Evolutionary conservation across 2,113 vertebrate species (phyloP).

Genomic region (Azemiops feae): DNA sequence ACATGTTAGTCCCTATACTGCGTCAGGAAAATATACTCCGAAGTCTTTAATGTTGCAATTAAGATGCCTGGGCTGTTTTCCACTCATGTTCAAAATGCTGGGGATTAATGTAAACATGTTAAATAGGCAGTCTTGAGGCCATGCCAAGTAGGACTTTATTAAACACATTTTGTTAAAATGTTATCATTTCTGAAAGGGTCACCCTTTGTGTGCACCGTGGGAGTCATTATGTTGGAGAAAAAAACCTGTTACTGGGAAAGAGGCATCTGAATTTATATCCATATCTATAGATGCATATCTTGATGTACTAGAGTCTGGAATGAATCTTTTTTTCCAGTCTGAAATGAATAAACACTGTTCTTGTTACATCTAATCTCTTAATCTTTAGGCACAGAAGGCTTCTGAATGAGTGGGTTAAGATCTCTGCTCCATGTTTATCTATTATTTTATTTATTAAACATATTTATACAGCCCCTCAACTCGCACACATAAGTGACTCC

Average conservation of each 20-base stretch:
- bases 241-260: background rate
- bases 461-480: background rate
- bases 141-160: constrained; percentile 13
- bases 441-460: background rate
- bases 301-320: background rate
- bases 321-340: background rate
- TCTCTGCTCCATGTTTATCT: background rate
- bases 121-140: constrained; percentile 1
- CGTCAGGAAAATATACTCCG: constrained; percentile 10
- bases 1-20: constrained; percentile 5
- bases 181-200: constrained; percentile 14
- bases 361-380: background rate
- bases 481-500: background rate
- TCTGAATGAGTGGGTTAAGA: background rate
- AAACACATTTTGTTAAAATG: constrained; percentile 6
- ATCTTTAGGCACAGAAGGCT: background rate
- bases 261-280: background rate
- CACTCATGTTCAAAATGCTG: constrained; percentile 2
- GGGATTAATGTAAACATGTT: constrained; percentile 25
- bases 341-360: background rate
- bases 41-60: constrained; percentile 15
- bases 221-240: background rate
- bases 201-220: background rate
- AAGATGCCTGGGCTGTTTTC: background rate
- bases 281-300: background rate